Conservation (phyloP, 2,113 vertebrate species). For the Hymenochirus boettgeri region DNA sequence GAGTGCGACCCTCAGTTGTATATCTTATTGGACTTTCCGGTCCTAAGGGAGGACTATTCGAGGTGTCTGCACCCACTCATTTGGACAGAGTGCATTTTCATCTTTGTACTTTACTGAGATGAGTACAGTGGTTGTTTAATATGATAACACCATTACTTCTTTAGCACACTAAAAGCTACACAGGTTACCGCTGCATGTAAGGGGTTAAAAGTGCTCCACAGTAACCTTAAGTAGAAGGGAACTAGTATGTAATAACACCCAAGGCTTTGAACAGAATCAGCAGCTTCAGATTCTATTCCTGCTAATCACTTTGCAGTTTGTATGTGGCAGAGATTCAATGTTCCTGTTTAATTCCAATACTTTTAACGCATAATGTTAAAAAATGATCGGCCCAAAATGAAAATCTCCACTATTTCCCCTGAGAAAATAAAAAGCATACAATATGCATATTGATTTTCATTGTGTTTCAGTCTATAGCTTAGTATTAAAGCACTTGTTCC, state of each 20-base stretch:
- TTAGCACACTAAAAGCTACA: not conserved
- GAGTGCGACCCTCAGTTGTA: too few species aligned
- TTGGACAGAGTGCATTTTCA: too few species aligned
- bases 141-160: not conserved
- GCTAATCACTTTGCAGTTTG: not conserved
- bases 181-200: not conserved
- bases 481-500: slow-evolving; percentile 26
- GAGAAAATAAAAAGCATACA: not conserved
- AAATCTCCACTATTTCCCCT: not conserved
- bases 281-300: not conserved
- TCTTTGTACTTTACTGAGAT: too few species aligned
- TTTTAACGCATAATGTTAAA: not conserved
- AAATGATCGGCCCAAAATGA: not conserved
- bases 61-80: too few species aligned
- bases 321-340: slow-evolving; percentile 4
- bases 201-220: not conserved
- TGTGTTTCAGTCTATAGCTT: not conserved
- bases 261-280: slow-evolving; percentile 1
- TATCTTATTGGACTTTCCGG: too few species aligned
- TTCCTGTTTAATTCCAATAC: not conserved
- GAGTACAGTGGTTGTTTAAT: too few species aligned
- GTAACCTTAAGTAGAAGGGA: not conserved
- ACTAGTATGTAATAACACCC: slow-evolving; percentile 3
- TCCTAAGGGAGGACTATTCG: too few species aligned
- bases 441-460: slow-evolving; percentile 1